phyloP scores from a whole-genome alignment of 2,113 vertebrate genomes.

The Corythaeola cristata region DNA sequence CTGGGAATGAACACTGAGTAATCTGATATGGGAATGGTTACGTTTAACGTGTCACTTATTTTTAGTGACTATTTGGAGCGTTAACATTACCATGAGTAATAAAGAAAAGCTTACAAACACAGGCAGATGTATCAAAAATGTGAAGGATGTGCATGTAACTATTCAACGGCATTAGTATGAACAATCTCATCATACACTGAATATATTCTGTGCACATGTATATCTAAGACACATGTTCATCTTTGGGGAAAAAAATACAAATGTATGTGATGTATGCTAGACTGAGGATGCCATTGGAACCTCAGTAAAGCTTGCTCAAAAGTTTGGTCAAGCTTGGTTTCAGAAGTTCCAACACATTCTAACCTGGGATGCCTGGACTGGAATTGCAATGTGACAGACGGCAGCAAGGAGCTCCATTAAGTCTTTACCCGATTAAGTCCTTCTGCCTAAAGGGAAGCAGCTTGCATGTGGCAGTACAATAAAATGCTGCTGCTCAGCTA shows the following conservation, averaged over 20 bases:
- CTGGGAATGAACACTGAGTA: constrained; percentile 40
- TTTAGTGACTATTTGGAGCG: constrained; percentile 50
- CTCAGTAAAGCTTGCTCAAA: constrained; percentile 17
- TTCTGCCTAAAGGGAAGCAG: constrained; percentile 44
- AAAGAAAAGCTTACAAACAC: constrained; percentile 61
- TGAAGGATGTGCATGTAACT: background rate
- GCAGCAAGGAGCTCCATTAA: constrained; percentile 38
- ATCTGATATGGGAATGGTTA: constrained; percentile 51
- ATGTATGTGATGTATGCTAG: background rate
- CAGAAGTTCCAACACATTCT: constrained; percentile 14
- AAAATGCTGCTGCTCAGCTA: background rate
- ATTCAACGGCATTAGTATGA: background rate
- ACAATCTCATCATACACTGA: background rate
- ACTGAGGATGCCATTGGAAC: constrained; percentile 15
- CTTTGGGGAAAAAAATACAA: background rate
- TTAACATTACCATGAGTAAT: constrained; percentile 51
- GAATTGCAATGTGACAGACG: constrained; percentile 32
- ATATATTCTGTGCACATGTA: background rate
- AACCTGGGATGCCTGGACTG: background rate
- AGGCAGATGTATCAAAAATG: constrained; percentile 41
- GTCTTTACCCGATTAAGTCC: constrained; percentile 22
- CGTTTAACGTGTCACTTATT: constrained; percentile 26
- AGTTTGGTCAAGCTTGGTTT: constrained; percentile 43
- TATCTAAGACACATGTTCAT: background rate
- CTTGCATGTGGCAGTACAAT: background rate